Evolutionary conservation across 2,113 vertebrate species (phyloP).

Genomic region (Erinaceus europaeus): DNA sequence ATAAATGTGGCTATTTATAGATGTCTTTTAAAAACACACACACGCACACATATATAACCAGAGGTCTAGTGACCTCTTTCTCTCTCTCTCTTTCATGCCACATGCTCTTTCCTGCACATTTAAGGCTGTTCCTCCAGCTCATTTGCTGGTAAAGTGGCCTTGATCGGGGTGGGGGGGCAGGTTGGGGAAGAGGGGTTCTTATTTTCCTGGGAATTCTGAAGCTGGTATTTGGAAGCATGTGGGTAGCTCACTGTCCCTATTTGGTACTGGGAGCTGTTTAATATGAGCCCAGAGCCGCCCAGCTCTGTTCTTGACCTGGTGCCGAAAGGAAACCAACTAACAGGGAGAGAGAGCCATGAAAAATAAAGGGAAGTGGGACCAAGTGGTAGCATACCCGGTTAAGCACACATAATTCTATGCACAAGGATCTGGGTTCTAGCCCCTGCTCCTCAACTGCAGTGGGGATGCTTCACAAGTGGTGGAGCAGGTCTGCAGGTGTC

Average conservation of each 20-base stretch:
- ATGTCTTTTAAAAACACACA: conserved; percentile 54
- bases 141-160: background rate
- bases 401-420: too few species aligned
- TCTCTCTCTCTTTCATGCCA: conserved; percentile 56
- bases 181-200: background rate
- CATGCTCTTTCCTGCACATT: conserved; percentile 17
- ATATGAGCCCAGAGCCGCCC: background rate
- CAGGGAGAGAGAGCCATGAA: background rate
- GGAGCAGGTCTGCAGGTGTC: too few species aligned
- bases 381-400: too few species aligned
- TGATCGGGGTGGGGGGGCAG: background rate
- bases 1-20: conserved; percentile 86
- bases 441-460: too few species aligned
- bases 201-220: background rate
- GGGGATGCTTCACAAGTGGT: too few species aligned
- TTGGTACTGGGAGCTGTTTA: background rate
- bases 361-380: too few species aligned
- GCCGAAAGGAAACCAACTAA: background rate
- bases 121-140: conserved; percentile 52
- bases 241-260: background rate
- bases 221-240: background rate
- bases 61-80: conserved; percentile 75
- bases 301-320: background rate
- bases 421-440: too few species aligned
- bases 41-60: conserved; percentile 20